A percentile compares a stretch with the other conserved stretches of the same genome.
phyloP scores from a whole-genome alignment of 2,797 vertebrate genomes.

The Lithobates sylvaticus region DNA sequence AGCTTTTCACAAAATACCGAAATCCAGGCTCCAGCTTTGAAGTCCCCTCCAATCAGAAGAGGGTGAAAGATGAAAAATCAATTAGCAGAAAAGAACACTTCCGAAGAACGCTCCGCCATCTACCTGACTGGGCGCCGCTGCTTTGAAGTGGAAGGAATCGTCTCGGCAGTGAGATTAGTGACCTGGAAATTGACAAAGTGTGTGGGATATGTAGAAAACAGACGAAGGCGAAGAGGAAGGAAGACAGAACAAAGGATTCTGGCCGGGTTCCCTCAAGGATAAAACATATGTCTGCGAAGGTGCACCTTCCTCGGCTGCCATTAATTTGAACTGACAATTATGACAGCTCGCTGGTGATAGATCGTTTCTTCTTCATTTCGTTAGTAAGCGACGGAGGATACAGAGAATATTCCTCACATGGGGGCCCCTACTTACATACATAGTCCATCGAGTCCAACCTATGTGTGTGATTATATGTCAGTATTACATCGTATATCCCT shows the following conservation, averaged over 20 bases:
- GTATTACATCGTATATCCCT: no score
- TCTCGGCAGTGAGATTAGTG: conserved; percentile 42
- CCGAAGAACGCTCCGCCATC: background rate
- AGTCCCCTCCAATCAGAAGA: conserved; percentile 5
- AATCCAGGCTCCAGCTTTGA: conserved; percentile 11
- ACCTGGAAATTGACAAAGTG: conserved; percentile 59
- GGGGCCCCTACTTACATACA: background rate
- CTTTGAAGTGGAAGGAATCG: conserved; percentile 59
- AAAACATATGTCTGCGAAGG: conserved; percentile 46
- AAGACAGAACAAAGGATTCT: conserved; percentile 39
- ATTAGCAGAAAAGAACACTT: conserved; percentile 33
- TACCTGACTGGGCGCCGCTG: conserved; percentile 28
- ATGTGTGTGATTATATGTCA: no score
- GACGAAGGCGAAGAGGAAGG: conserved; percentile 47
- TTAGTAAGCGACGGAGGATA: conserved; percentile 6
- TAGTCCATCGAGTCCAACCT: no score
- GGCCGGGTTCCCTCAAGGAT: conserved; percentile 34
- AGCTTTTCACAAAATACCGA: no score
- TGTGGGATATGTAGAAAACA: conserved; percentile 36
- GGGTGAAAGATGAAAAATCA: background rate
- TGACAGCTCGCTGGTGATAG: conserved; percentile 37
- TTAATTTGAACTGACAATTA: conserved; percentile 57
- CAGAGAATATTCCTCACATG: background rate
- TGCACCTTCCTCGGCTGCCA: conserved; percentile 45
- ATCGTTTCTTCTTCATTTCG: conserved; percentile 1